These are phyloP conservation scores for Brachyhypopomus occidentalis DNA, from an alignment of 2,113 vertebrate genomes.

Conservation along the genomic window DNA sequence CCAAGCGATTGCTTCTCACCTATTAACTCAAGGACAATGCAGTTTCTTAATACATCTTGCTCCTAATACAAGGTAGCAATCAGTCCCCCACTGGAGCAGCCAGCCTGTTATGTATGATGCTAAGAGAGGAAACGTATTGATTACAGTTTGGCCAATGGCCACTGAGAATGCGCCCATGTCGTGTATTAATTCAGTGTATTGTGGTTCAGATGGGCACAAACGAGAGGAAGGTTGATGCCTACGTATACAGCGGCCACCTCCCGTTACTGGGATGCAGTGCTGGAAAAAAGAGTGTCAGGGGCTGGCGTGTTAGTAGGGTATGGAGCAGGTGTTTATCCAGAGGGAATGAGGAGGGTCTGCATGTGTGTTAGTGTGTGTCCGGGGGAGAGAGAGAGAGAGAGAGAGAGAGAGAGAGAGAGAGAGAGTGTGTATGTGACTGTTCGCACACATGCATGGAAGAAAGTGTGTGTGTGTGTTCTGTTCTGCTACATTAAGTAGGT, in stretches of 20 bases:
- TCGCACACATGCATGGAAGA: not conserved
- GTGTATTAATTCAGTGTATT: constrained; percentile 52
- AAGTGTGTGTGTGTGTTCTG: constrained; percentile 17
- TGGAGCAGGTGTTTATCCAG: constrained; percentile 21
- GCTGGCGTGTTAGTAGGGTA: constrained; percentile 6
- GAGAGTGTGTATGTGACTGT: not conserved
- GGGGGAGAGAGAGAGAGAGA: too few species aligned
- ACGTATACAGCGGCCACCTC: not conserved
- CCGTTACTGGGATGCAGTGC: not conserved
- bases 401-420: too few species aligned
- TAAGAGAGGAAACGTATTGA: constrained; percentile 47
- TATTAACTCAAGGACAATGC: constrained; percentile 9
- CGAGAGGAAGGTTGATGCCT: constrained; percentile 32
- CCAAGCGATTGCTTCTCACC: not conserved
- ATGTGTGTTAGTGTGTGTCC: not conserved
- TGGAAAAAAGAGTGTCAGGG: not conserved
- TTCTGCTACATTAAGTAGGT: constrained; percentile 36
- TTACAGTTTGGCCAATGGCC: constrained; percentile 52
- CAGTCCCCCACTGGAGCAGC: not conserved
- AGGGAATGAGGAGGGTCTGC: constrained; percentile 2
- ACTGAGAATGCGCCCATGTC: constrained; percentile 42
- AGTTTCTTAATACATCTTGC: not conserved
- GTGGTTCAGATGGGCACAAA: constrained; percentile 50
- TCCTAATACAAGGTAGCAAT: not conserved
- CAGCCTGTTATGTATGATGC: constrained; percentile 23